Evolutionary conservation across 2,888 invertebrate genomes (phyloP), one percentile per base, ranked within the genome.

Genomic region (Dicyrtomina minuta): DNA sequence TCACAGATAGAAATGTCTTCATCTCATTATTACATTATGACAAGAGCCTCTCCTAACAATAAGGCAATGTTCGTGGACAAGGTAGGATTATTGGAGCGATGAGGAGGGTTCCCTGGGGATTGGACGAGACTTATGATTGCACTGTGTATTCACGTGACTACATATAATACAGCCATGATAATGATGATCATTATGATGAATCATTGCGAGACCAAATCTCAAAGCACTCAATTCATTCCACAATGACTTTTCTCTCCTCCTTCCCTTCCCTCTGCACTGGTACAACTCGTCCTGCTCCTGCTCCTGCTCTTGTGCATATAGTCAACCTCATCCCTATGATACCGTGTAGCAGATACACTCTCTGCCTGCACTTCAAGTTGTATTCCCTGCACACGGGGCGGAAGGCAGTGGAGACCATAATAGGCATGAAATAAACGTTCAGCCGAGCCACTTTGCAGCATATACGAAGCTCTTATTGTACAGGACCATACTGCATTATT

Each of bases 161-260:
- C 58, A 58, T 26, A 56, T 58, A 17, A 33, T 24, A 5, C 13
- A 39, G 58, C 58, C 27, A 58, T 58, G 58, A 58, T 58, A 58
- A 58, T 58, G 58, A 58, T 27, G 39, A 58, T 39, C 39, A 60
- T 60, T 44, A 43, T 60, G 60, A 60, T 60, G 60, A 60, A 60
- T 60, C 60, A 60, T 60, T 60, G 43, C 43, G 41, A 17, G 22
- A 60, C 43, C 60, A 60, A 60, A 60, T 60, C 60, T 60, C 60
- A 2, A 22, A 43, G 43, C 55, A 55, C 55, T 55, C 55, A 55
- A 55, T 15, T 55, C 60, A 22, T 24, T 39, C 39, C 33, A 10
- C 17, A 39, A 58, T 39, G 58, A 39, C 58, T 58, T 58, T 17
- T 39, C 46, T 46, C 46, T 46, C 46, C 33, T 33, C 33, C 33